Evolutionary conservation across 2,113 vertebrate genomes (phyloP).

Genomic region (Actinemys pallida): DNA sequence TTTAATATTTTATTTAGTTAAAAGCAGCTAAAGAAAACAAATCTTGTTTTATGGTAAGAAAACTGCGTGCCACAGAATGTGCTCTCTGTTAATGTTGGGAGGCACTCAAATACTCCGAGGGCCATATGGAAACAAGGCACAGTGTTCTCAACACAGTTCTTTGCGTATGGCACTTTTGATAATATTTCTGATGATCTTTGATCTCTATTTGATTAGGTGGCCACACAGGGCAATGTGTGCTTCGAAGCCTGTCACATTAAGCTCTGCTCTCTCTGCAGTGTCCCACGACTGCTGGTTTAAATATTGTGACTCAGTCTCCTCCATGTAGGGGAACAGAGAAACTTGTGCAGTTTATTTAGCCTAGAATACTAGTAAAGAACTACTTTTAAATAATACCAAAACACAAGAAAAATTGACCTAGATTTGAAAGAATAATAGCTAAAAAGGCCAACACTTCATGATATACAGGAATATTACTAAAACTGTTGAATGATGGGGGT

Average conservation of each 20-base stretch:
- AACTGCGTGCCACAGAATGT: not conserved
- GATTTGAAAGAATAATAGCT: not conserved
- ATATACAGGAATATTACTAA: not conserved
- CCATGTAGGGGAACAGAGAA: not conserved
- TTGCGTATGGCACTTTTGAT: not conserved
- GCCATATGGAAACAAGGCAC: not conserved
- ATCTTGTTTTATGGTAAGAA: not conserved
- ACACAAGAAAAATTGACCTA: not conserved
- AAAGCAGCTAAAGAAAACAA: not conserved
- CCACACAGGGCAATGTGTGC: not conserved
- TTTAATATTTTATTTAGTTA: not conserved
- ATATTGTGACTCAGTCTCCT: not conserved
- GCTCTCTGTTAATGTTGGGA: not conserved
- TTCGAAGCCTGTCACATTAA: not conserved
- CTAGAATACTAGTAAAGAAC: not conserved
- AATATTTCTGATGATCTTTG: not conserved
- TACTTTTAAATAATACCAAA: not conserved
- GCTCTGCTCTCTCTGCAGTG: not conserved
- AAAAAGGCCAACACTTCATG: not conserved
- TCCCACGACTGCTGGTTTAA: not conserved
- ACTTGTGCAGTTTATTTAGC: not conserved
- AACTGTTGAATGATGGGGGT: not conserved
- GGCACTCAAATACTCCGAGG: not conserved
- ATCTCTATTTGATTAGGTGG: not conserved
- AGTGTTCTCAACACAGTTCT: not conserved